Conservation (phyloP, 2,797 vertebrate species). For the Alfaro cultratus region DNA sequence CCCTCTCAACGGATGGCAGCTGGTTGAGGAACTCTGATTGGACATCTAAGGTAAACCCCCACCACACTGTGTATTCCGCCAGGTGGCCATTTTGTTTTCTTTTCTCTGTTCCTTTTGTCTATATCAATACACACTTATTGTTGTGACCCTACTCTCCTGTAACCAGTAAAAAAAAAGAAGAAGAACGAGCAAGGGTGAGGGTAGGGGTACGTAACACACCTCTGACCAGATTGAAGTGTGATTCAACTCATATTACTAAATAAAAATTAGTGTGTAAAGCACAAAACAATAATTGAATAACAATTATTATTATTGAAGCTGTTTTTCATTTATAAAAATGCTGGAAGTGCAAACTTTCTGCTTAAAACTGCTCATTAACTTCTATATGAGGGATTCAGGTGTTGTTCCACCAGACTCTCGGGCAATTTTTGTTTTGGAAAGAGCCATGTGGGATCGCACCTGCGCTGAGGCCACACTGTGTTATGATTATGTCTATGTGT, state of each 20-base stretch:
- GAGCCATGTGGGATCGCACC: constrained; percentile 69
- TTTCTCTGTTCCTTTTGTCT: too few relatives aligned
- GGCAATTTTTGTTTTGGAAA: constrained; percentile 60
- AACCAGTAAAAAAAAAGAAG: too few relatives aligned
- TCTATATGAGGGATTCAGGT: constrained; percentile 4
- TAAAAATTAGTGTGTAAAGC: not conserved
- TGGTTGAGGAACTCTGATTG: too few relatives aligned
- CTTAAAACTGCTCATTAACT: constrained; percentile 3
- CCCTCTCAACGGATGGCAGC: too few relatives aligned
- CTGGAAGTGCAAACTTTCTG: not conserved
- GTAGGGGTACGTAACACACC: not conserved
- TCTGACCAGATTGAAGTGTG: not conserved
- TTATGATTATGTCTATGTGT: constrained; percentile 35
- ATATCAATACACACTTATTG: too few relatives aligned
- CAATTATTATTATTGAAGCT: not conserved
- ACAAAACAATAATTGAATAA: not conserved
- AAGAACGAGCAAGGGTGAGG: too few relatives aligned
- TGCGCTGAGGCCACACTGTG: constrained; percentile 63
- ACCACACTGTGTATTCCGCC: too few relatives aligned
- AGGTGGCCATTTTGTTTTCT: too few relatives aligned
- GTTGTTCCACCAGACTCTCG: constrained; percentile 13
- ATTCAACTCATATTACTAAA: not conserved
- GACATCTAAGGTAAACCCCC: too few relatives aligned
- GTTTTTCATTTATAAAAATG: not conserved
- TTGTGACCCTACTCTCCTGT: too few relatives aligned